Evolutionary conservation across 2,888 invertebrate genomes (phyloP), one percentile per base, ranked within the genome.

Genomic region (Cenopis cana): DNA sequence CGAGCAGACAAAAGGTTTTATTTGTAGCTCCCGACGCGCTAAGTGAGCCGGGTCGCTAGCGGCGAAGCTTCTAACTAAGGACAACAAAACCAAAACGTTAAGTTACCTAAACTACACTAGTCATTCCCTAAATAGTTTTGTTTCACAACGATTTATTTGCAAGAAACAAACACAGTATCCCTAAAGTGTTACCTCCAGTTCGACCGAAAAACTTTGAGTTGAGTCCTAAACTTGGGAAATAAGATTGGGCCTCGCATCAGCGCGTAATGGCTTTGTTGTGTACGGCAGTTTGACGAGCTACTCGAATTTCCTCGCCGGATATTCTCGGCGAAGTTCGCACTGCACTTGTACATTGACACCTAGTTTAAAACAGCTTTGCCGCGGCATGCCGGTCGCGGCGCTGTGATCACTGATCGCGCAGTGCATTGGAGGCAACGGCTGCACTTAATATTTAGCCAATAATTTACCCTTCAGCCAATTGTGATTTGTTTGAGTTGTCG

Each of bases 181-280:
- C 46, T 57, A 67, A 69, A 73, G 66, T 69, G 69, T 56, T 69
- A 66, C 62, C 73, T 69, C 56, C 62, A 62, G 57, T 68, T 72
- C 52, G 68, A 60, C 68, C 69, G 69, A 69, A 69, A 62, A 73
- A 73, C 52, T 73, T 69, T 12, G 60, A 60, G 60, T 54, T 59
- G 66, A 67, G 72, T 74, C 72, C 72, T 73, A 76, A 78, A 78
- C 76, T 79, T 76, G 72, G 75, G 61, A 79, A 81, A 88, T 88
- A 88, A 87, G 85, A 88, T 87, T 85, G 81, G 83, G 82, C 80
- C 82, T 80, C 78, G 80, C 81, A 79, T 82, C 83, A 81, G 79
- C 80, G 81, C 80, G 84, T 90, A 90, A 90, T 89, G 88, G 90
- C 86, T 88, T 89, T 89, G 86, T 89, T 89, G 87, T 90, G 89